Conservation (phyloP, 1,140 invertebrate species). For the Ceratina japonica region DNA sequence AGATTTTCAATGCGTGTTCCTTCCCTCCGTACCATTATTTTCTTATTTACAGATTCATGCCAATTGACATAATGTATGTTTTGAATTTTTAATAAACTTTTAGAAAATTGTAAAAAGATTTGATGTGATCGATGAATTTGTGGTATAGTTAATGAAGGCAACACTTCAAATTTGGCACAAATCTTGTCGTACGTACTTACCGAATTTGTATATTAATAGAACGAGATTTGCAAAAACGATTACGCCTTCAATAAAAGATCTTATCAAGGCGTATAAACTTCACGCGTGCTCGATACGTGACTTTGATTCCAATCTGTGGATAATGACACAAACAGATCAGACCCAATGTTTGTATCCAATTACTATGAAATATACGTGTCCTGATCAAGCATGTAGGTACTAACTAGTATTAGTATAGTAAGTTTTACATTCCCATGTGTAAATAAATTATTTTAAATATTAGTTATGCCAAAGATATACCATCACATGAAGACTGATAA, state of each 20-base stretch:
- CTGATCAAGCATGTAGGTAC: not conserved
- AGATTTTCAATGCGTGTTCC: not conserved
- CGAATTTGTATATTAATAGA: not conserved
- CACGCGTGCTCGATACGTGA: slow-evolving; percentile 54
- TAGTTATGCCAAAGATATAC: too few relatives aligned
- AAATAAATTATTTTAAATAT: not conserved
- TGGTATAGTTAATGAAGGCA: too few relatives aligned
- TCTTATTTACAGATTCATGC: not conserved
- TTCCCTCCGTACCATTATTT: too few relatives aligned
- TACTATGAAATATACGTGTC: slow-evolving; percentile 38
- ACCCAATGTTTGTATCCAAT: slow-evolving; percentile 25
- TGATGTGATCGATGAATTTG: too few relatives aligned
- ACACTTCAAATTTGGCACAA: not conserved
- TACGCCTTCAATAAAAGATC: not conserved
- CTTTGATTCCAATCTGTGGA: slow-evolving; percentile 45
- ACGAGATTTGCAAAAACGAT: not conserved
- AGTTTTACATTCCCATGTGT: not conserved
- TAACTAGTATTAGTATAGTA: not conserved
- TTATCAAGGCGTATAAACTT: not conserved
- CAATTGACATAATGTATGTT: too few relatives aligned
- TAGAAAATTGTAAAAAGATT: too few relatives aligned
- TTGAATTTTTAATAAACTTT: too few relatives aligned
- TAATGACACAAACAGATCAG: slow-evolving; percentile 48
- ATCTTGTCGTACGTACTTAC: not conserved
- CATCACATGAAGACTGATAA: too few relatives aligned